These are phyloP conservation scores for Lagodon rhomboides DNA, from an alignment of 2,797 vertebrate genomes.

Conservation along the genomic window DNA sequence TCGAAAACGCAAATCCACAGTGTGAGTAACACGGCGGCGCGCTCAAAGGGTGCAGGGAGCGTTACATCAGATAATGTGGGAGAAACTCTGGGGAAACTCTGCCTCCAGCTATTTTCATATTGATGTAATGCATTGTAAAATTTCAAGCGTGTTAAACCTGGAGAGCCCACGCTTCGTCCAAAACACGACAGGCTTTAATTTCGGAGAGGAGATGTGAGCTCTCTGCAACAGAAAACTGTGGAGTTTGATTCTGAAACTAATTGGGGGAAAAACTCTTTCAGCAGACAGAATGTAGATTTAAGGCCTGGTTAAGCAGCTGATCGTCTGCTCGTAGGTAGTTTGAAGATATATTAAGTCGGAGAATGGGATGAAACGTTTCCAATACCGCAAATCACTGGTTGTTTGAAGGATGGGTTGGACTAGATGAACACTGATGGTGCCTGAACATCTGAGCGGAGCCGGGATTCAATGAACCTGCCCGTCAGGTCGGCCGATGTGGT, in stretches of 20 bases:
- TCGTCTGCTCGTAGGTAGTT: not conserved
- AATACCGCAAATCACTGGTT: not conserved
- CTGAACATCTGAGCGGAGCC: not conserved
- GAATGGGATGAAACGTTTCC: not conserved
- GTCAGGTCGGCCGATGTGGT: not conserved
- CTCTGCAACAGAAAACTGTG: not conserved
- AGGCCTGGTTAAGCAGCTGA: not conserved
- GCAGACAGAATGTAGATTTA: not conserved
- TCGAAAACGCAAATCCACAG: slow-evolving; percentile 37
- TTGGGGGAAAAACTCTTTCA: not conserved
- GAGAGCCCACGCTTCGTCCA: slow-evolving; percentile 17
- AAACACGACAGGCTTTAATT: slow-evolving; percentile 27
- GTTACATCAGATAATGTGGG: slow-evolving; percentile 64
- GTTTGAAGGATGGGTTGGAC: not conserved
- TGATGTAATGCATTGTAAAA: slow-evolving; percentile 63
- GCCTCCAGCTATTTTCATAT: slow-evolving; percentile 70
- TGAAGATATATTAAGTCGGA: not conserved
- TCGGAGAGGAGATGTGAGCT: slow-evolving; percentile 4
- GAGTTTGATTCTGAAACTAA: not conserved
- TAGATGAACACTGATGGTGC: not conserved
- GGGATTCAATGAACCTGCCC: not conserved
- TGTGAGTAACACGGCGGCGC: slow-evolving; percentile 29
- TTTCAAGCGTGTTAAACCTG: slow-evolving; percentile 43
- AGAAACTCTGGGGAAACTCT: slow-evolving; percentile 53
- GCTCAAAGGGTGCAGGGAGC: slow-evolving; percentile 50